Evolutionary conservation across 1,140 invertebrate species (phyloP), one percentile per base, ranked within the genome.

Genomic region (Choristoneura fumiferana): DNA sequence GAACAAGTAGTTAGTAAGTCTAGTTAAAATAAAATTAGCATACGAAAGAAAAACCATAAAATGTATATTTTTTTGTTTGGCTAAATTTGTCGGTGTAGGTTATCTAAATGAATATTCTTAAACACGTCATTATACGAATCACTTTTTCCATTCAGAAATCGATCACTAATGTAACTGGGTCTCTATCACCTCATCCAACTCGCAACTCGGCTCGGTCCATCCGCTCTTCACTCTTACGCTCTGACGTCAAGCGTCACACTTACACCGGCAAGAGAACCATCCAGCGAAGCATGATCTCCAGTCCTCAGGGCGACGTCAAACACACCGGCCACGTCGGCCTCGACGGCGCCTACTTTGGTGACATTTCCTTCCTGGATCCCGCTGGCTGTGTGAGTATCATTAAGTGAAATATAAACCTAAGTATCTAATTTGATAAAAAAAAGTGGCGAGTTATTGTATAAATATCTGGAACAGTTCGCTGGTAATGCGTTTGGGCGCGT

Each of bases 311-410:
- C 34, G 98, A 99, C 88, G 92, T 99, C 0, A 97, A 98, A 77
- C 98, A 99, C 79, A 99, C 97, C 0, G 96, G 96, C 0, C 98
- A 99, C 84, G 96, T 99, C 3, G 98, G 98, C 1, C 91, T 98
- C 9, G 98, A 99, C 86, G 98, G 98, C 4, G 96, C 96, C 56
- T 97, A 97, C 78, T 99, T 99, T 84, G 98, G 98, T 0, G 97
- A 99, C 86, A 94, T 99, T 53, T 94, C 96, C 40, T 97, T 97
- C 75, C 89, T 98, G 14, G 91, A 92, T 75, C 91, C 92, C 67
- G 90, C 85, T 29, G 75, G 77, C 8, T 81, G 76, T 58, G 85
- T 87, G 53, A 88, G 85, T 88, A 76, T 53, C 22, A 29, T 29
- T 2, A 29, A 29, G 2, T n/a, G n/a, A n/a, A n/a, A n/a, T n/a